These are phyloP conservation scores for Sternarchorhynchus goeldii DNA, from an alignment of 2,797 vertebrate species.

Conservation along the genomic window DNA sequence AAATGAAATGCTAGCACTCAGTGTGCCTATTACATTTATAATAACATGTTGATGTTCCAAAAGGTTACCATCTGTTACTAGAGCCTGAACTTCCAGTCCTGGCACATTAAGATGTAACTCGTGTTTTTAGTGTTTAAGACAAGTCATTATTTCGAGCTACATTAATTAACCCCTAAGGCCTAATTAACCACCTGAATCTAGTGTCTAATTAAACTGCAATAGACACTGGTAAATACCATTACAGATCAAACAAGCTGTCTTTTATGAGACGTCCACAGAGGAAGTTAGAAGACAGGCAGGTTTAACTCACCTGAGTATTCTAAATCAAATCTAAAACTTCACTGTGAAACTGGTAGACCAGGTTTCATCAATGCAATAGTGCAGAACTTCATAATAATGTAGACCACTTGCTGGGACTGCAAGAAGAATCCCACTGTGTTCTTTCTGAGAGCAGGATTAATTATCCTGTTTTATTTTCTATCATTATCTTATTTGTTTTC, in stretches of 20 bases:
- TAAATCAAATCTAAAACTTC: not conserved
- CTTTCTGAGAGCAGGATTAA: not conserved
- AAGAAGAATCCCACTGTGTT: not conserved
- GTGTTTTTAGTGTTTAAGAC: constrained; percentile 5
- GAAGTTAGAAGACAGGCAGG: not conserved
- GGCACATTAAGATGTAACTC: constrained; percentile 3
- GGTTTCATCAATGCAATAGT: not conserved
- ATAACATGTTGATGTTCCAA: constrained; percentile 1
- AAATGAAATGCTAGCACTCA: not conserved
- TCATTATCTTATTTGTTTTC: not conserved
- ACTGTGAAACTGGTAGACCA: not conserved
- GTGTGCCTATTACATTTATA: not conserved
- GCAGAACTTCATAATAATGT: not conserved
- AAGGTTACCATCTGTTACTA: constrained; percentile 5
- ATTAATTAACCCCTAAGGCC: constrained; percentile 23
- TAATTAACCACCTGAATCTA: constrained; percentile 16
- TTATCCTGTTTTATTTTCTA: not conserved
- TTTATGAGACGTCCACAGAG: constrained; percentile 23
- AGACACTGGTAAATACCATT: constrained; percentile 22
- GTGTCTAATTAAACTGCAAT: constrained; percentile 5
- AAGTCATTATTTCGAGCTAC: constrained; percentile 11
- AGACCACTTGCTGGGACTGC: not conserved
- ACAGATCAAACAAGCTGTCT: constrained; percentile 28
- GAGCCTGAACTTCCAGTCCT: not conserved
- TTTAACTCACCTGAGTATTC: not conserved